A percentile compares a stretch with the other conserved stretches of the same genome.
Evolutionary conservation across 2,797 vertebrate genomes (phyloP).

Genomic region (Pelochelys cantorii): DNA sequence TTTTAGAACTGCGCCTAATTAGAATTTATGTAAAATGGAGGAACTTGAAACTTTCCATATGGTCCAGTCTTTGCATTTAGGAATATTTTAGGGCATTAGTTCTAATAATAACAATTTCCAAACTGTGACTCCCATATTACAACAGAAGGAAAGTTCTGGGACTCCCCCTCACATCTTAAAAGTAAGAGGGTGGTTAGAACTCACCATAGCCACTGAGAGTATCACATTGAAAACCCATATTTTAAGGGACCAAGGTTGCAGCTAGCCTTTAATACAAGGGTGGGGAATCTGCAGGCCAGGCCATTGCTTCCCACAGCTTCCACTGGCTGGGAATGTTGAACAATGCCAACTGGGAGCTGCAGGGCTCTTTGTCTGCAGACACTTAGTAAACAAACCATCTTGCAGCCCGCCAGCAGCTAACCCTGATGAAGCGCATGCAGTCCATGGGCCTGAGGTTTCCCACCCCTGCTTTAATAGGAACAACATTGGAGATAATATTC

Average conservation of each 20-base stretch:
- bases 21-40: rapidly evolving
- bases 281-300: too few relatives aligned
- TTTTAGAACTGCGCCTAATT: rapidly evolving
- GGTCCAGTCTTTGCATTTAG: background rate
- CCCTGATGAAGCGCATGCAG: too few relatives aligned
- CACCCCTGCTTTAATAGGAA: too few relatives aligned
- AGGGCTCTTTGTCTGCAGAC: too few relatives aligned
- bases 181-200: background rate
- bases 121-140: background rate
- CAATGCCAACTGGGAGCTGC: too few relatives aligned
- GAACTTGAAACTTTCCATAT: rapidly evolving
- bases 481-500: slow-evolving; percentile 25
- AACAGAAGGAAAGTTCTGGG: background rate
- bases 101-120: background rate
- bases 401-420: too few relatives aligned
- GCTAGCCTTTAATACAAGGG: background rate
- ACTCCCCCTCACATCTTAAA: background rate
- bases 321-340: too few relatives aligned
- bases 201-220: background rate
- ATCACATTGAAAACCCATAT: background rate
- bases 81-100: background rate
- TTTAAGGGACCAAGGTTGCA: background rate
- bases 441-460: too few relatives aligned
- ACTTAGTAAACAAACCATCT: too few relatives aligned
- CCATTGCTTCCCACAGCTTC: too few relatives aligned